Evolutionary conservation across 2,888 invertebrate species (phyloP).

Genomic region (Tenthredo mesomela): DNA sequence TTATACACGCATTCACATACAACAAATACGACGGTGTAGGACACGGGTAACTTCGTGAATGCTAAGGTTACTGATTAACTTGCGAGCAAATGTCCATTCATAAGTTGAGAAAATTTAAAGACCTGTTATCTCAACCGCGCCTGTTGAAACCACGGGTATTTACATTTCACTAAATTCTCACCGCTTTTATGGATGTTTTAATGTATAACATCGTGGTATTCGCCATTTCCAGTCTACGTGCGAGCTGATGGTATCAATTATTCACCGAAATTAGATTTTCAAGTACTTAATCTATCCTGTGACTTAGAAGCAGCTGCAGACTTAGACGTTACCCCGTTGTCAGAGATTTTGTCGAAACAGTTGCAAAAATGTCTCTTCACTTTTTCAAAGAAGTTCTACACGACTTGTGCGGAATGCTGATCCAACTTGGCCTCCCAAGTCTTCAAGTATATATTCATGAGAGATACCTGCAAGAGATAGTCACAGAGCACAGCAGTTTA

Average conservation of each 20-base stretch:
- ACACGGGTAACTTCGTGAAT: slow-evolving; percentile 44
- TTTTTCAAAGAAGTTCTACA: slow-evolving; percentile 1
- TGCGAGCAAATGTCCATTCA: slow-evolving; percentile 44
- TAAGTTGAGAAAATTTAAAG: slow-evolving; percentile 41
- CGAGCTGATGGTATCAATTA: neutral
- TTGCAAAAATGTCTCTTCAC: slow-evolving; percentile 12
- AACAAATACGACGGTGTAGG: slow-evolving; percentile 38
- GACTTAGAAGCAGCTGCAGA: neutral
- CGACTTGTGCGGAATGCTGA: slow-evolving; percentile 16
- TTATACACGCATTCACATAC: slow-evolving; percentile 15
- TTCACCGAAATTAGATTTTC: neutral
- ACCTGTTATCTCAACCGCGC: slow-evolving; percentile 32
- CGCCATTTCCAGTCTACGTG: neutral
- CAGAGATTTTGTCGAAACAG: slow-evolving; percentile 25
- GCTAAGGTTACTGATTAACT: slow-evolving; percentile 46
- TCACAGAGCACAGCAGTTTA: slow-evolving; percentile 15
- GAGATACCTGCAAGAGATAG: slow-evolving; percentile 32
- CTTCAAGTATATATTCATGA: slow-evolving; percentile 39
- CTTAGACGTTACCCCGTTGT: neutral
- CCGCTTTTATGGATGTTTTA: neutral
- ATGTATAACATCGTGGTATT: neutral
- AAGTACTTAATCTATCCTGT: neutral
- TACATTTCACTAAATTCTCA: slow-evolving; percentile 13
- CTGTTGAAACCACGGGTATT: slow-evolving; percentile 14
- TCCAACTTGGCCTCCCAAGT: slow-evolving; percentile 22